Evolutionary conservation across 1,140 invertebrate genomes (phyloP).

Genomic region (Brachionus sp.): DNA sequence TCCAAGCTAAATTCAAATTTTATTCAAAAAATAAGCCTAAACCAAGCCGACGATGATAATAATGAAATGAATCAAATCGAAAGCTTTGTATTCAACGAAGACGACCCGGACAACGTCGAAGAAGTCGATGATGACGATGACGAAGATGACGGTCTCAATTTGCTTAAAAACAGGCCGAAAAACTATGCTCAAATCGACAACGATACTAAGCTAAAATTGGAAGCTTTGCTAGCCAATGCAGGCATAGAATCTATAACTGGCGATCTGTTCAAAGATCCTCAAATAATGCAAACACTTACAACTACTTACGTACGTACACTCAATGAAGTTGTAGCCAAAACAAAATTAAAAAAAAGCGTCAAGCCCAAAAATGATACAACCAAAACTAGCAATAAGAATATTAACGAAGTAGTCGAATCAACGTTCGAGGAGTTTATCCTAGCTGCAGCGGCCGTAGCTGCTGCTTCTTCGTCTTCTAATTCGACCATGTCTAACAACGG

Average conservation of each 20-base stretch:
- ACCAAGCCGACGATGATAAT: background rate
- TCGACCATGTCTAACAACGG: background rate
- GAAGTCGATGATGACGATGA: background rate
- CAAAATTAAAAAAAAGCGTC: background rate
- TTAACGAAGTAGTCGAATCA: conserved; percentile 23
- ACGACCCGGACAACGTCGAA: background rate
- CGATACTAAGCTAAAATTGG: conserved; percentile 18
- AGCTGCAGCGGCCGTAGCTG: conserved; percentile 29
- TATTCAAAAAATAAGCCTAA: conserved; percentile 20
- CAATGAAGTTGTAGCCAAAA: conserved; percentile 40
- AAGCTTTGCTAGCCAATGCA: background rate
- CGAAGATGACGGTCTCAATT: conserved; percentile 7
- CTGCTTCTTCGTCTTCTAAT: background rate
- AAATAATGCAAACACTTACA: conserved; percentile 44
- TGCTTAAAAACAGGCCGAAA: conserved; percentile 17
- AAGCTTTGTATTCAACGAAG: conserved; percentile 10
- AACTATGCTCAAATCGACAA: conserved; percentile 24
- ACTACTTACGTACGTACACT: conserved; percentile 38
- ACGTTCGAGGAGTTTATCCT: conserved; percentile 33
- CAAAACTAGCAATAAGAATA: background rate
- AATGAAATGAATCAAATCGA: background rate
- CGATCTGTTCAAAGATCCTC: conserved; percentile 41
- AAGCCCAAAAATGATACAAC: background rate
- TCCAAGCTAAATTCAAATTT: conserved; percentile 18
- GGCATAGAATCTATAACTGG: conserved; percentile 37